phyloP scores from a whole-genome alignment of 2,888 invertebrate species.

The Limnephilus lunatus region DNA sequence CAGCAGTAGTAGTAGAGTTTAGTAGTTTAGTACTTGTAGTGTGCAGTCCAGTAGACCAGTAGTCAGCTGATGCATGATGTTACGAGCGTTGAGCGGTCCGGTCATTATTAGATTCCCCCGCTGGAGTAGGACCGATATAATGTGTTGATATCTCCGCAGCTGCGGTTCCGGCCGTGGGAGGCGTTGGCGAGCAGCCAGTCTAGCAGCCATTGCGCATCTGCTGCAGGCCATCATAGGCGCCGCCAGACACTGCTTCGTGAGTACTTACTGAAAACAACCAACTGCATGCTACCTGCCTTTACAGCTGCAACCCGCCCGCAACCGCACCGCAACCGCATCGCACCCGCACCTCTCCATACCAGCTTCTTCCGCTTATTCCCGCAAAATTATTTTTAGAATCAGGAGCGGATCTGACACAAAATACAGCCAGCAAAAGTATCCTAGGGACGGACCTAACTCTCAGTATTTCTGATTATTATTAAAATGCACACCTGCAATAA shows the following conservation, averaged over 20 bases:
- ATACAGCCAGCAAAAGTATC: too few species aligned
- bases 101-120: conserved; percentile 31
- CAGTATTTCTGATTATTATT: too few species aligned
- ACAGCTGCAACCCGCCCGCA: background rate
- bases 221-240: conserved; percentile 77
- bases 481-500: too few species aligned
- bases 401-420: too few species aligned
- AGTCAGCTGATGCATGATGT: conserved; percentile 5
- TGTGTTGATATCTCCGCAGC: conserved; percentile 50
- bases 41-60: background rate
- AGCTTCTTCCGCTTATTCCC: too few species aligned
- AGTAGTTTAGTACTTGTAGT: background rate
- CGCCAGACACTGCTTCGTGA: conserved; percentile 77
- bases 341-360: background rate
- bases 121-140: conserved; percentile 42
- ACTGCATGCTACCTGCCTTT: background rate
- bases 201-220: conserved; percentile 74
- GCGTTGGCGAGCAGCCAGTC: conserved; percentile 55
- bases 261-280: conserved; percentile 68
- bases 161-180: conserved; percentile 49
- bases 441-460: too few species aligned
- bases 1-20: background rate
- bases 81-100: background rate
- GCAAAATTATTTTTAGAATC: too few species aligned
- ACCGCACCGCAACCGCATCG: background rate